Evolutionary conservation across 2,888 invertebrate species (phyloP), one percentile per base, ranked within the genome.

Genomic region (Rotaria macrura): DNA sequence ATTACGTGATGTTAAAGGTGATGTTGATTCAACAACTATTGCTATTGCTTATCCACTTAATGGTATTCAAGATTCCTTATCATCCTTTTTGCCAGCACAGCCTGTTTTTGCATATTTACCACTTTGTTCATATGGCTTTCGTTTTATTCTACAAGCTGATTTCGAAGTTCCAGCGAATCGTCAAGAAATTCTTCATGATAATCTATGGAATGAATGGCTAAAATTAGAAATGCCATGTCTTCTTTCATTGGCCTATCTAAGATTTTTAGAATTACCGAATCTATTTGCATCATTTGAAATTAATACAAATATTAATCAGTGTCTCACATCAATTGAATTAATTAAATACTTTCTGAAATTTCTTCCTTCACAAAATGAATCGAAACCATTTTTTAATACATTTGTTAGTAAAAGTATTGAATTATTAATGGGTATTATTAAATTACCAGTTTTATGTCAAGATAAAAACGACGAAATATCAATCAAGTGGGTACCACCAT

Each of bases 121-220:
- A 17, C 88, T 91, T 5, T 88, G 91, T 47, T 89, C 89, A 85
- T 91, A 90, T 86, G 91, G 91, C 9, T 91, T 91, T 87, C 87
- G 89, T 43, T 91, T 91, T 87, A 89, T 91, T 72, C 87, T 91
- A 4, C 91, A 91, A 90, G 91, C 90, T 86, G 91, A 91, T 87
- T 91, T 91, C 89, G 91, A 91, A 87, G 89, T 91, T 7, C 91
- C 91, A 0, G 90, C 91, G 17, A 91, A 90, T 57, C 88, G 91
- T 85, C 91, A 91, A 87, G 91, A 90, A 85, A 89, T 91, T 9
- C 89, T 89, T 86, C 87, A 88, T 43, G 90, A 91, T 88, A 90
- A 89, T 86, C 89, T 20, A 65, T 91, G 91, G 91, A 91, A 91
- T 87, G 90, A 91, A 87, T 90, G 90, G 90, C 88, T 91, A 52